phyloP scores from a whole-genome alignment of 2,888 invertebrate genomes.

The Scaptomyza reducta region DNA sequence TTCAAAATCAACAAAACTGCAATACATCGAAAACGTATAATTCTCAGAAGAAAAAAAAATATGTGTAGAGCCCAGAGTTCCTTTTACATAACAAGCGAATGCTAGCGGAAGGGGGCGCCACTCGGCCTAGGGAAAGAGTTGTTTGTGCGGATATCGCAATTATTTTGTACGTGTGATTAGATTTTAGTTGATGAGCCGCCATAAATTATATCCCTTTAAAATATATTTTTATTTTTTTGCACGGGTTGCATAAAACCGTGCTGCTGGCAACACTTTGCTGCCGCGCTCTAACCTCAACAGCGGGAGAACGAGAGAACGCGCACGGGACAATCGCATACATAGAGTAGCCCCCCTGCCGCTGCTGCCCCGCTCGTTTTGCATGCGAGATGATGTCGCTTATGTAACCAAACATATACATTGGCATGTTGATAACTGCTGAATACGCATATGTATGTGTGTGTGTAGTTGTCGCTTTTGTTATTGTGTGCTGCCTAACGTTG shows the following conservation, averaged over 20 bases:
- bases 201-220: slow-evolving; percentile 16
- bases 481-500: slow-evolving; percentile 17
- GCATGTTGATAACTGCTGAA: slow-evolving; percentile 22
- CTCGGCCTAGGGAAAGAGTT: not conserved
- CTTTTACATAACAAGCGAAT: slow-evolving; percentile 66
- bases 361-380: slow-evolving; percentile 14
- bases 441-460: slow-evolving; percentile 15
- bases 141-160: slow-evolving; percentile 1
- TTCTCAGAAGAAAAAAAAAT: slow-evolving; percentile 5
- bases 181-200: slow-evolving; percentile 13
- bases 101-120: slow-evolving; percentile 13
- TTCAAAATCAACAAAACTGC: slow-evolving; percentile 17
- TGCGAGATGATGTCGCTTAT: slow-evolving; percentile 50
- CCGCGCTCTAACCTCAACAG: slow-evolving; percentile 66
- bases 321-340: slow-evolving; percentile 19
- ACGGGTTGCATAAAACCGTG: slow-evolving; percentile 58
- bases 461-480: slow-evolving; percentile 13
- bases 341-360: slow-evolving; percentile 1
- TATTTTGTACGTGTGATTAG: slow-evolving; percentile 19
- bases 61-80: slow-evolving; percentile 24
- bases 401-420: slow-evolving; percentile 53
- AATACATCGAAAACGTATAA: not conserved
- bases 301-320: slow-evolving; percentile 6
- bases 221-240: slow-evolving; percentile 13
- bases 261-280: slow-evolving; percentile 41